phyloP scores from a whole-genome alignment of 2,797 vertebrate genomes.

The Simalia tracyae region DNA sequence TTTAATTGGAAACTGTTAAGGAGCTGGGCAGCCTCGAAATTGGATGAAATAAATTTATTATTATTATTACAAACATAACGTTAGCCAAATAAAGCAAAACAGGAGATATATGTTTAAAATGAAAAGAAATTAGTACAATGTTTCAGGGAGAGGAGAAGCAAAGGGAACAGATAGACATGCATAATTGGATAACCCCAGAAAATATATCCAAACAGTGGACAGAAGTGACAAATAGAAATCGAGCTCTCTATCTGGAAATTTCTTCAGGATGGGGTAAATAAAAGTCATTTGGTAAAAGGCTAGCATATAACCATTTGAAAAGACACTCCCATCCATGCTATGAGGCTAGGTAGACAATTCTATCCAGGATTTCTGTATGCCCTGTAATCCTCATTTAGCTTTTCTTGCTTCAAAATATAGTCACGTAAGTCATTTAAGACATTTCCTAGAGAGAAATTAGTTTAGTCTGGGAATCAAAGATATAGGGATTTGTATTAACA shows the following conservation, averaged over 20 bases:
- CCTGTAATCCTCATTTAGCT: slow-evolving; percentile 1
- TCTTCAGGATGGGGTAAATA: neutral
- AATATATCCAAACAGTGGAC: neutral
- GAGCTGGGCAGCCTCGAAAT: neutral
- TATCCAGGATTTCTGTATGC: neutral
- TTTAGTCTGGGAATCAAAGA: neutral
- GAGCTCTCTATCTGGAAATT: neutral
- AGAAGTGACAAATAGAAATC: neutral
- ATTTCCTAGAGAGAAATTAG: neutral
- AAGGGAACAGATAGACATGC: neutral
- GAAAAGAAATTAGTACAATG: neutral
- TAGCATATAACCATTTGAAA: neutral
- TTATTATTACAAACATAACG: neutral
- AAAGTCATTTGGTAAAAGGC: neutral
- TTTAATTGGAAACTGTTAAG: neutral
- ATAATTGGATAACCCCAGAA: neutral
- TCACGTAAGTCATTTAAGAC: neutral
- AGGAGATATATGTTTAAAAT: neutral
- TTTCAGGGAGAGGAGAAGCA: neutral
- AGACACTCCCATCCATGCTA: neutral
- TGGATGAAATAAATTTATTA: neutral
- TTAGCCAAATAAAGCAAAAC: neutral
- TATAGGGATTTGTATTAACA: neutral
- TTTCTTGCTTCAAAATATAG: neutral
- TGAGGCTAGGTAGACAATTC: slow-evolving; percentile 20